phyloP scores from a whole-genome alignment of 2,113 vertebrate species.

The Alexandromys fortis region DNA sequence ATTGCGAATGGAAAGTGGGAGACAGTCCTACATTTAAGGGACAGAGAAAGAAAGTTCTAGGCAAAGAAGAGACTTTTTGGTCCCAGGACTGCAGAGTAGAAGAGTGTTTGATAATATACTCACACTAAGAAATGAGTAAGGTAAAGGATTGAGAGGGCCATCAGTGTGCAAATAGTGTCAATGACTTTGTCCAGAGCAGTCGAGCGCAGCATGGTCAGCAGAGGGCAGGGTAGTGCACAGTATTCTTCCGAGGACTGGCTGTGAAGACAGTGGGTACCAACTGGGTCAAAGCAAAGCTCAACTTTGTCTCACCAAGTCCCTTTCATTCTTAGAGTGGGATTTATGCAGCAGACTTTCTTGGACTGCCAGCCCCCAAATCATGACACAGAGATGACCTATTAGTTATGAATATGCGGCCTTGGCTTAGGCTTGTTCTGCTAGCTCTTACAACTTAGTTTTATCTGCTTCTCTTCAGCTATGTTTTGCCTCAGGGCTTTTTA shows the following conservation, averaged over 20 bases:
- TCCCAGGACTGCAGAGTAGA: not conserved
- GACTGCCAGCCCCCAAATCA: too few relatives aligned
- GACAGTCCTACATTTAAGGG: not conserved
- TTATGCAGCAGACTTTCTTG: not conserved
- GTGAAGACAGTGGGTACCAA: not conserved
- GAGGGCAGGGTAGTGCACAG: not conserved
- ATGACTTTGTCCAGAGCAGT: not conserved
- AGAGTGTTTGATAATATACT: not conserved
- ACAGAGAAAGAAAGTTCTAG: not conserved
- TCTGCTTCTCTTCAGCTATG: too few relatives aligned
- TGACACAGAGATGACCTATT: too few relatives aligned
- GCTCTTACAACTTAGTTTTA: too few relatives aligned
- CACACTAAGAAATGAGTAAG: not conserved
- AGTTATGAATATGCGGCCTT: too few relatives aligned
- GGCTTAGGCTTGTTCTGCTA: too few relatives aligned
- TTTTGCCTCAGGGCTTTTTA: too few relatives aligned
- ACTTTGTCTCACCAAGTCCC: not conserved
- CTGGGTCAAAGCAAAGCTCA: constrained; percentile 39
- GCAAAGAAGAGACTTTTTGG: not conserved
- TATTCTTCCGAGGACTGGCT: not conserved
- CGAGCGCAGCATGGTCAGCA: not conserved
- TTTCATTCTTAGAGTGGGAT: constrained; percentile 34
- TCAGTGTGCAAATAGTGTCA: not conserved
- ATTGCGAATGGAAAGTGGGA: not conserved
- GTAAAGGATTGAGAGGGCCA: not conserved